These are phyloP conservation scores for Agelastica alni DNA, from an alignment of 2,888 invertebrate genomes.

Conservation along the genomic window DNA sequence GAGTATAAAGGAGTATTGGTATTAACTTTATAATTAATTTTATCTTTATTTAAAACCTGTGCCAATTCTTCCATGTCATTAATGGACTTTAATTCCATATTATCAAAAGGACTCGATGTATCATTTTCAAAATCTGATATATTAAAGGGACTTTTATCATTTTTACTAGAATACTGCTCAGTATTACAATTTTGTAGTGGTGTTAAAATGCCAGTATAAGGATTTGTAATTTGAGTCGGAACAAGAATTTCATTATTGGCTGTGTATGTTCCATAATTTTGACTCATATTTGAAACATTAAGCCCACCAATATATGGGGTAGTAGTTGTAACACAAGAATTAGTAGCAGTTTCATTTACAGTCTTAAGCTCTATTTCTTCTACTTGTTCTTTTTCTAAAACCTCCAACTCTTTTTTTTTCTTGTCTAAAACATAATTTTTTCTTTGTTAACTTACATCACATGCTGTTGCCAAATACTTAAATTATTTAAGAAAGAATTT, in stretches of 20 bases:
- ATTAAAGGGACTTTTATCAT: slow-evolving; percentile 54
- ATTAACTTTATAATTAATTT: slow-evolving; percentile 19
- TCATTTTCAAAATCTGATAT: slow-evolving; percentile 89
- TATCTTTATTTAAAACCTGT: slow-evolving; percentile 66
- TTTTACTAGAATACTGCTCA: slow-evolving; percentile 36
- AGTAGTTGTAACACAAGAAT: slow-evolving; percentile 21
- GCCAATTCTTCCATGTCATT: slow-evolving; percentile 91
- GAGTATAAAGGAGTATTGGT: slow-evolving; percentile 24
- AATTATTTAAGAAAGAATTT: too few relatives aligned
- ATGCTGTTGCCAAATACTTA: too few relatives aligned
- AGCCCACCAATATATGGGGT: slow-evolving; percentile 15
- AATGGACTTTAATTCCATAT: slow-evolving; percentile 87
- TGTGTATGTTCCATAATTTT: slow-evolving; percentile 34
- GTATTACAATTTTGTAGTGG: slow-evolving; percentile 46
- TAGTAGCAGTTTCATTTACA: slow-evolving; percentile 31
- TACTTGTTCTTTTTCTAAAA: slow-evolving; percentile 34
- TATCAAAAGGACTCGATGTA: slow-evolving; percentile 91
- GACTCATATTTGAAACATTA: slow-evolving; percentile 28
- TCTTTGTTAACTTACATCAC: too few relatives aligned
- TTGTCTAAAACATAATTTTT: slow-evolving; percentile 1
- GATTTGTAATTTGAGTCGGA: slow-evolving; percentile 46
- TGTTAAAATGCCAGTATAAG: slow-evolving; percentile 55
- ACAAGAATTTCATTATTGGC: slow-evolving; percentile 42
- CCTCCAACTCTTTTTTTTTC: slow-evolving; percentile 34
- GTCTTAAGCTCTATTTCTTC: slow-evolving; percentile 33